These are phyloP conservation scores for Acipenser oxyrinchus DNA, from an alignment of 2,797 vertebrate genomes.

Conservation along the genomic window DNA sequence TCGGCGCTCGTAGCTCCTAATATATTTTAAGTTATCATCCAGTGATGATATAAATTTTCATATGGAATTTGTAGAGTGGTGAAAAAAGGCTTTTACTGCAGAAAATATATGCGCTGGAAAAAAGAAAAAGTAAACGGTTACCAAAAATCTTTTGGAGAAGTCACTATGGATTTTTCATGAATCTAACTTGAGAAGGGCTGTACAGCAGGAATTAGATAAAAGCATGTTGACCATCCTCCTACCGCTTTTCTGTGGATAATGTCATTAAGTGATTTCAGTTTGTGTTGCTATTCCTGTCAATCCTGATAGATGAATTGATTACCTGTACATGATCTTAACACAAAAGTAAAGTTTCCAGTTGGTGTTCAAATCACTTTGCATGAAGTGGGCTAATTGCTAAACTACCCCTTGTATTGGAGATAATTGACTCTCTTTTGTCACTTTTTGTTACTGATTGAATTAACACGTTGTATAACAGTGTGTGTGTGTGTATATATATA, in stretches of 20 bases:
- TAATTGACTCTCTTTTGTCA: too few relatives aligned
- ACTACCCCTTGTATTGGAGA: too few relatives aligned
- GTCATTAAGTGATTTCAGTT: neutral
- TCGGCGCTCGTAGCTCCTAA: constrained; percentile 24
- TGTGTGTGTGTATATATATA: neutral
- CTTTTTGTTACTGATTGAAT: too few relatives aligned
- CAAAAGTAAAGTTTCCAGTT: too few relatives aligned
- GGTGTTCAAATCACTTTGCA: too few relatives aligned
- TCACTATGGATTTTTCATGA: constrained; percentile 29
- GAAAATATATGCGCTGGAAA: constrained; percentile 24
- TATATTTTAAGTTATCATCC: constrained; percentile 28
- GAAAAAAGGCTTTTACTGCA: constrained; percentile 28
- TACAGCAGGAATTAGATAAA: constrained; percentile 11
- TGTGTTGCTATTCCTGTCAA: too few relatives aligned
- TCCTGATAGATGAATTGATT: too few relatives aligned
- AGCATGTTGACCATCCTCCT: constrained; percentile 8
- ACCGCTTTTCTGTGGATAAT: constrained; percentile 10
- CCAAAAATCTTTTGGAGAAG: constrained; percentile 35
- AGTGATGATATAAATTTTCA: constrained; percentile 40
- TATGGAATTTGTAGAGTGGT: constrained; percentile 37
- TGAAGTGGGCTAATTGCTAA: too few relatives aligned
- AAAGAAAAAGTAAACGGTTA: constrained; percentile 34
- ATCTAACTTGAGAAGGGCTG: constrained; percentile 27
- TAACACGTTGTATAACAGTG: too few relatives aligned
- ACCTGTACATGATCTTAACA: too few relatives aligned